Base-by-base conservation (phyloP, 2,888 invertebrate species). In the Periphyllus acericola region DNA sequence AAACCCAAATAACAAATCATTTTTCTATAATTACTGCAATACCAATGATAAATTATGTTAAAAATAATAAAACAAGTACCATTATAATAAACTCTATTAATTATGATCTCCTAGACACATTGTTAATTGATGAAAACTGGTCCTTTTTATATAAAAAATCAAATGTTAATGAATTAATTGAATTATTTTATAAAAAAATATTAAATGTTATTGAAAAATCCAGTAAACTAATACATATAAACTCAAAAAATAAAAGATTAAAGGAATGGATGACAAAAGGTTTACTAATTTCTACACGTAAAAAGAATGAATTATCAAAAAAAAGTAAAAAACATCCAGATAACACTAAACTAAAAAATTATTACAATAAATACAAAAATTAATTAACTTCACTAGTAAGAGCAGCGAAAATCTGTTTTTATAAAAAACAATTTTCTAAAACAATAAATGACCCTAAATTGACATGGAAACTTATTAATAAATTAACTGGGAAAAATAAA, bases 331-430 rank as follows among this genome's bases (percentile, higher is more conserved):
- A 76, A 76, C 75, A 76, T 46, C 40, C 40, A 76, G 25, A 36
- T 46, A 76, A 46, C 46, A 76, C 46, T 76, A 76, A 46, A 40
- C 11, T 76, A 76, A 0, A 25, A 40, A 46, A 46, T 76, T 72
- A 72, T 72, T 72, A 32, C 32, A 72, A 40, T 76, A 78, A 78
- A 78, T 78, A 32, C 32, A 78, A 52, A 78, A 78, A 78, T 74
- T 14, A 32, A 29, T 55, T 46, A 1, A 78, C 78, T 52, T 34
- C 52, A 52, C 29, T 32, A 1, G 17, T 78, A 52, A 78, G 78
- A 78, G 32, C 52, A n/a, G 52, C 52, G 2, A 78, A 78, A 52
- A 78, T 29, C 0, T 1, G 32, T 32, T 78, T 52, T 52, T 78
- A 78, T 52, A 78, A 52, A 78, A 11, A 46, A 19, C 3, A 78